Evolutionary conservation across 2,797 vertebrate genomes (phyloP).

Genomic region (Philypnodon macrostomus): DNA sequence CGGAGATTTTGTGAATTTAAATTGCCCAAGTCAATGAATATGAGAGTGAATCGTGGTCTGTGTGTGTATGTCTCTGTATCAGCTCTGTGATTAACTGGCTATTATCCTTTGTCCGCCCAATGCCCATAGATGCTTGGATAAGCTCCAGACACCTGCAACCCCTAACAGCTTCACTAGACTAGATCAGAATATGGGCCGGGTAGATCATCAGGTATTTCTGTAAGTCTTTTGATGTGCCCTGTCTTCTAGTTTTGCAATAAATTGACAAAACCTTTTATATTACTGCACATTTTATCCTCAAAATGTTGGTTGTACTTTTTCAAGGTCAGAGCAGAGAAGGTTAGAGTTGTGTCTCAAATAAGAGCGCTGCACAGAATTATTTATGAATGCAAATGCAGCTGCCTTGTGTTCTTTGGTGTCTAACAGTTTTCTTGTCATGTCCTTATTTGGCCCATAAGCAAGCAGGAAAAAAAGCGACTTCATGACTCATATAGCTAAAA

Average conservation of each 20-base stretch:
- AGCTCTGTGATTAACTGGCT: no score
- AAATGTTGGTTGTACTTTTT: slow-evolving; percentile 8
- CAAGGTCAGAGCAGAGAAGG: slow-evolving; percentile 4
- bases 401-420: not conserved
- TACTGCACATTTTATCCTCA: not conserved
- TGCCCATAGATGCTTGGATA: no score
- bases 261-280: not conserved
- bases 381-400: slow-evolving; percentile 17
- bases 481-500: no score
- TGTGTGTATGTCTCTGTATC: no score
- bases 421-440: not conserved
- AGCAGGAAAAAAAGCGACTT: not conserved
- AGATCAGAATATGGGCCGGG: no score
- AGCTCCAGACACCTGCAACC: no score
- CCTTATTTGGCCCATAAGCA: not conserved
- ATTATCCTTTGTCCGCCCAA: no score
- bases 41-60: no score
- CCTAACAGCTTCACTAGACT: no score
- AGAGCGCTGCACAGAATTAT: slow-evolving; percentile 26
- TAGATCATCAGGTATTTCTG: not conserved
- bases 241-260: not conserved
- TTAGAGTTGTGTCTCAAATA: slow-evolving; percentile 20
- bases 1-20: no score
- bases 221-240: slow-evolving; percentile 3
- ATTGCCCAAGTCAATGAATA: no score